Conservation (phyloP, 1,140 invertebrate species). For the Anastrepha ludens region DNA sequence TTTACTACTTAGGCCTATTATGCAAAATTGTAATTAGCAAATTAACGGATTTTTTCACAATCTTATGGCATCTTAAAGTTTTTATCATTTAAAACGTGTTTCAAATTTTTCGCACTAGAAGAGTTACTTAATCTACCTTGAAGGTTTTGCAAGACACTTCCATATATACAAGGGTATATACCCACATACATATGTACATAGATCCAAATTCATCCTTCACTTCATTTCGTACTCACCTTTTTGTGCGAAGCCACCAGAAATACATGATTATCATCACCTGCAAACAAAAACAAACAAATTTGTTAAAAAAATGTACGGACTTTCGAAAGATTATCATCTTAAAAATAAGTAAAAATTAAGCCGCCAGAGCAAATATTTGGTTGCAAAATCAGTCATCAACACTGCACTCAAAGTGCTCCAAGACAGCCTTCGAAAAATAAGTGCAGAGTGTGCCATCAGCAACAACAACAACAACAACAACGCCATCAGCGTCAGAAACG, state of each 20-base stretch:
- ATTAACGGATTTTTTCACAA: too few species aligned
- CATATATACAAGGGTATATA: too few species aligned
- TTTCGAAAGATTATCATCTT: conserved; percentile 34
- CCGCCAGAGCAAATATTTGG: conserved; percentile 11
- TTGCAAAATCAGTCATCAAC: conserved; percentile 26
- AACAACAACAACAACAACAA: neutral
- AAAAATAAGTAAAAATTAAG: conserved; percentile 30
- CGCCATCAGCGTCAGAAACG: neutral
- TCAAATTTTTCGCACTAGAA: too few species aligned
- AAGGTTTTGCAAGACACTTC: too few species aligned
- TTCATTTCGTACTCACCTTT: conserved; percentile 53
- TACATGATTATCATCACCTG: conserved; percentile 57
- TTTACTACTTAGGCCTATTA: too few species aligned
- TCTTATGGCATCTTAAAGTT: too few species aligned
- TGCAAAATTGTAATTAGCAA: too few species aligned
- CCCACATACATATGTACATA: too few species aligned
- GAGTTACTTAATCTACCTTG: too few species aligned
- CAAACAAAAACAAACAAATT: conserved; percentile 18
- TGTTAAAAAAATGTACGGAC: conserved; percentile 14
- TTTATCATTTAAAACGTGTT: too few species aligned
- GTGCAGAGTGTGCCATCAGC: neutral
- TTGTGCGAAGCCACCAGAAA: conserved; percentile 56
- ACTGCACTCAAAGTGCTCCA: neutral
- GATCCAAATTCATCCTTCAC: neutral
- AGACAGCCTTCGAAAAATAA: conserved; percentile 32